Evolutionary conservation across 2,888 invertebrate species (phyloP), one percentile per base, ranked within the genome.

Genomic region (Cordilura impudica): DNA sequence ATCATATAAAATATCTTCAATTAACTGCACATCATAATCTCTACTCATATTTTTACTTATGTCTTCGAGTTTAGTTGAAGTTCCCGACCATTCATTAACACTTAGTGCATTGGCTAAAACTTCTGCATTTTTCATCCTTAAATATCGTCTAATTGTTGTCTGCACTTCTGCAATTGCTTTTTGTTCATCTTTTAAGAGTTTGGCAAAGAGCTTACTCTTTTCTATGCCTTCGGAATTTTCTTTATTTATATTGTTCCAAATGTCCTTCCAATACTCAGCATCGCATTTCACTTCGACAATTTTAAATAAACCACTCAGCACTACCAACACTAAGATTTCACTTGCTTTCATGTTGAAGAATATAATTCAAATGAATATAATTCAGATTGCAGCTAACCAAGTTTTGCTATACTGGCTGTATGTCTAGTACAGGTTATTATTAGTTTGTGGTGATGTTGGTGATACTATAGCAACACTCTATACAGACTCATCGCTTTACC

Each of bases 71-170:
- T 26, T 60, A 1, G 14, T 35, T 12, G 2, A 8, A 14, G 26
- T 0, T 6, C 5, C 10, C 10, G 43, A 18, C 39, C 18, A n/a
- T 16, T 58, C 45, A 8, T 26, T 4, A 0, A 31, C 18, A 23
- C n/a, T 45, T 4, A 77, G 3, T 6, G 53, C 26, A 19, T 51
- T 77, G 1, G 23, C 47, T 7, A 77, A 12, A 3, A 60, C 6
- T 14, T 65, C 58, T 0, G 65, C 56, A 71, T 58, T 70, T 58
- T 76, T 65, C 4, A 14, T 26, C 60, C 65, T 53, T 6, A 77
- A 14, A 26, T 71, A 51, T 12, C 53, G 21, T 60, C 70, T 49
- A 7, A 71, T 58, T n/a, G 58, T 58, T 0, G 4, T 47, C 1
- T 51, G 49, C 12, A 77, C 12, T 16, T 71, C 65, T 0, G 39